Evolutionary conservation across 2,888 invertebrate genomes (phyloP).

Genomic region (Ormyrus thymus): DNA sequence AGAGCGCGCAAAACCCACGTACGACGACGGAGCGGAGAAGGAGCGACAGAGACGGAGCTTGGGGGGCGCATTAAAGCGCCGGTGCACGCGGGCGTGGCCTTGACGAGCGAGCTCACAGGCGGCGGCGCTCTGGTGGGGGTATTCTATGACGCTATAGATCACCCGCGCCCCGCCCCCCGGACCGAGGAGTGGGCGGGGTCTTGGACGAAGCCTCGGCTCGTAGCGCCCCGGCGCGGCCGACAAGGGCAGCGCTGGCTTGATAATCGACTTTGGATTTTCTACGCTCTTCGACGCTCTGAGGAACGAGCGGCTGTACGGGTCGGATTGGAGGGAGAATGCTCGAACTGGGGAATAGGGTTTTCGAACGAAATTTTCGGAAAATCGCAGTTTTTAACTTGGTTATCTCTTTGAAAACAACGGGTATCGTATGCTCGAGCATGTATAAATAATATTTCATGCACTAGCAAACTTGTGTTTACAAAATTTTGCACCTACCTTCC

Average conservation of each 20-base stretch:
- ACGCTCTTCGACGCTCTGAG: background rate
- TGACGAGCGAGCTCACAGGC: conserved; percentile 54
- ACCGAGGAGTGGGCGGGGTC: conserved; percentile 60
- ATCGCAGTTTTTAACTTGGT: no score
- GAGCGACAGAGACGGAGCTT: conserved; percentile 7
- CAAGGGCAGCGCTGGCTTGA: background rate
- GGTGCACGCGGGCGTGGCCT: conserved; percentile 70
- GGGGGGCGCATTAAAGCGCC: conserved; percentile 57
- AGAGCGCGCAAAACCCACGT: conserved; percentile 9
- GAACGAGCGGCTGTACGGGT: no score
- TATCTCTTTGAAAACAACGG: no score
- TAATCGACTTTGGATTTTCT: conserved; percentile 42
- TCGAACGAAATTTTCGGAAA: no score
- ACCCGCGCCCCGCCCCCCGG: conserved; percentile 69
- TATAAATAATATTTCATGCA: no score
- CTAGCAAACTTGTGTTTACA: no score
- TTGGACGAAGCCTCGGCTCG: conserved; percentile 58
- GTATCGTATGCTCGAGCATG: no score
- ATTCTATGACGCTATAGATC: conserved; percentile 75
- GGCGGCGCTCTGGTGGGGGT: conserved; percentile 65
- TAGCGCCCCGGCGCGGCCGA: conserved; percentile 65
- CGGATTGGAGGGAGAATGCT: no score
- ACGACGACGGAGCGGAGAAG: conserved; percentile 18
- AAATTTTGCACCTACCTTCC: no score
- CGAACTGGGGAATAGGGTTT: no score